phyloP scores from a whole-genome alignment of 1,140 invertebrate genomes.

The Uloborus diversus region DNA sequence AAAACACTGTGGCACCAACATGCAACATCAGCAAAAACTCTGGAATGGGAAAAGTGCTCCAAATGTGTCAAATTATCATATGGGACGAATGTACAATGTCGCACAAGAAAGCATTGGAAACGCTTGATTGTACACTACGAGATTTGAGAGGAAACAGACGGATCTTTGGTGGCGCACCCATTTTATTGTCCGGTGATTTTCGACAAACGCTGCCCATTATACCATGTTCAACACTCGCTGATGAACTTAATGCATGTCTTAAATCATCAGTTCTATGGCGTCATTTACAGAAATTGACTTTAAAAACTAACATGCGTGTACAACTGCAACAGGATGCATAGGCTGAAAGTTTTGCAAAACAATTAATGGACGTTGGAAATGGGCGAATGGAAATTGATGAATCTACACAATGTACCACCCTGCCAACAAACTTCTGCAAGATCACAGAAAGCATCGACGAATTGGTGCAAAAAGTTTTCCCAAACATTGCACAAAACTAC shows the following conservation, averaged over 20 bases:
- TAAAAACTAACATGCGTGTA: slow-evolving; percentile 57
- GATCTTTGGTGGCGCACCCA: slow-evolving; percentile 57
- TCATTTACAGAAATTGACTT: slow-evolving; percentile 1
- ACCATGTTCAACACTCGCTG: slow-evolving; percentile 60
- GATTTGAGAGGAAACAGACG: slow-evolving; percentile 13
- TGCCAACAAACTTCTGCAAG: slow-evolving; percentile 30
- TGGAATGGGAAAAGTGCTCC: not conserved
- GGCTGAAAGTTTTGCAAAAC: slow-evolving; percentile 23
- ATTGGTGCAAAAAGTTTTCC: slow-evolving; percentile 26
- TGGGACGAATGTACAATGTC: slow-evolving; percentile 11
- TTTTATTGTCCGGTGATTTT: slow-evolving; percentile 66
- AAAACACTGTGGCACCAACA: slow-evolving; percentile 32
- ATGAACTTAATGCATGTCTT: slow-evolving; percentile 63
- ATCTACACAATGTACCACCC: slow-evolving; percentile 4
- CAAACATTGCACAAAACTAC: slow-evolving; percentile 22
- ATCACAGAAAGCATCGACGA: slow-evolving; percentile 9
- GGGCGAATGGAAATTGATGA: not conserved
- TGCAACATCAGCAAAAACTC: not conserved
- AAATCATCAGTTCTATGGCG: slow-evolving; percentile 60
- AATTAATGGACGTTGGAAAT: slow-evolving; percentile 51
- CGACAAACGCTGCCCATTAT: slow-evolving; percentile 67
- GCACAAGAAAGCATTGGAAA: slow-evolving; percentile 15
- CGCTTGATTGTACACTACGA: slow-evolving; percentile 7
- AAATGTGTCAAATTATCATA: not conserved
- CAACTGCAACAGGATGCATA: not conserved